Evolutionary conservation across 2,113 vertebrate genomes (phyloP), one percentile per base, ranked within the genome.

Genomic region (Typhlomys cinereus): DNA sequence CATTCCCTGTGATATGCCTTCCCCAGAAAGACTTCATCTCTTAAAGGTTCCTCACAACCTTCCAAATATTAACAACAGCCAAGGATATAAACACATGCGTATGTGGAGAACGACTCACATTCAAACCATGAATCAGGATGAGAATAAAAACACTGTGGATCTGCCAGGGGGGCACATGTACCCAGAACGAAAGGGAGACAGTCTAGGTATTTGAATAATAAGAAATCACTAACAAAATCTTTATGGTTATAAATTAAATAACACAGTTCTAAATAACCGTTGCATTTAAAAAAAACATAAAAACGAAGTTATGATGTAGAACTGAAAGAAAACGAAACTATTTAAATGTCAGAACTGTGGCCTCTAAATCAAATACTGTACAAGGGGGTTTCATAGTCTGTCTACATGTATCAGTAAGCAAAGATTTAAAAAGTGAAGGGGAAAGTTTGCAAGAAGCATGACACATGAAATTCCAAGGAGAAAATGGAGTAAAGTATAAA

Each of bases 251-350:
- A 64, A 71, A 71, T 86, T 85, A 79, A 92, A 61, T 62, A 62
- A 11, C 0, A 18, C 64, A 29, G 14, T 48, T 86, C n/a, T 71
- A 50, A 36, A 85, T 89, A 92, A 66, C 44, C 31, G 7, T 67
- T 69, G 41, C 17, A 36, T 81, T 91, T 10, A 36, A n/a, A 67
- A 67, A 70, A 85, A 34, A 57, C 69, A 25, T 85, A 70, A 70
- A 90, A 86, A 84, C 48, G 48, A 95, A 92, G 84, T 87, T 21
- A n/a, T 46, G 41, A 12, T 83, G 59, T 83, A 86, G 66, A 89
- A 62, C 23, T 75, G 54, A 91, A 78, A 73, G 50, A 64, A 70
- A 89, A 59, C 81, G 48, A 94, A 93, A 48, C 34, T 44, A 39
- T 67, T n/a, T 89, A 61, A 64, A 66, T 94, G 78, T 88, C 39